These are phyloP conservation scores for Silurus aristotelis DNA, from an alignment of 2,797 vertebrate genomes.

Conservation along the genomic window DNA sequence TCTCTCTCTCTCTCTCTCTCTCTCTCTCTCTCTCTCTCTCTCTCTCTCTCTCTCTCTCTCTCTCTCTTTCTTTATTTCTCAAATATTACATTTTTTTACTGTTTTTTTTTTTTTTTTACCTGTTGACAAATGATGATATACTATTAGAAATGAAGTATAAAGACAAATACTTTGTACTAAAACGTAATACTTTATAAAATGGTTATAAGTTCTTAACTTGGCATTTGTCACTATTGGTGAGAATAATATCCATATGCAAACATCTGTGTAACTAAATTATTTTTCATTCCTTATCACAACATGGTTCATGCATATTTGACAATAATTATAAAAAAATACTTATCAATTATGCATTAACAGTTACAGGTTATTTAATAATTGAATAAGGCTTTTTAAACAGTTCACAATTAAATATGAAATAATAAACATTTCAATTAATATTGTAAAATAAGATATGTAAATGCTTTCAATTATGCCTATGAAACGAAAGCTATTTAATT, in stretches of 20 bases:
- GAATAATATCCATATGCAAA: background rate
- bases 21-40: too few relatives aligned
- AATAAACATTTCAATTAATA: background rate
- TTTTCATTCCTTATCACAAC: background rate
- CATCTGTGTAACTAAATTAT: background rate
- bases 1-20: too few relatives aligned
- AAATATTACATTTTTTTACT: too few relatives aligned
- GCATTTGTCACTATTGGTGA: background rate
- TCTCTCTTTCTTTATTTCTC: too few relatives aligned
- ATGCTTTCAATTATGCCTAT: background rate
- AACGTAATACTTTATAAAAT: background rate
- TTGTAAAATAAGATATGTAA: background rate
- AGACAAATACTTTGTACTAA: too few relatives aligned
- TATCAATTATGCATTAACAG: background rate
- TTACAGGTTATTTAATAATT: background rate
- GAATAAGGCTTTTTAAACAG: background rate
- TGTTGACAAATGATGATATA: background rate
- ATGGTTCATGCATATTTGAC: background rate
- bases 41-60: too few relatives aligned
- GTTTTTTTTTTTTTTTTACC: background rate
- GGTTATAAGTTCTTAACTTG: background rate
- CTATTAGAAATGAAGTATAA: background rate
- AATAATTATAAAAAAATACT: background rate
- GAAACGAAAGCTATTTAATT: background rate
- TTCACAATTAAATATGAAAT: background rate